A percentile compares a stretch with the other conserved stretches of the same genome.
phyloP scores from a whole-genome alignment of 2,113 vertebrate genomes.

The Muscicapa adusta region DNA sequence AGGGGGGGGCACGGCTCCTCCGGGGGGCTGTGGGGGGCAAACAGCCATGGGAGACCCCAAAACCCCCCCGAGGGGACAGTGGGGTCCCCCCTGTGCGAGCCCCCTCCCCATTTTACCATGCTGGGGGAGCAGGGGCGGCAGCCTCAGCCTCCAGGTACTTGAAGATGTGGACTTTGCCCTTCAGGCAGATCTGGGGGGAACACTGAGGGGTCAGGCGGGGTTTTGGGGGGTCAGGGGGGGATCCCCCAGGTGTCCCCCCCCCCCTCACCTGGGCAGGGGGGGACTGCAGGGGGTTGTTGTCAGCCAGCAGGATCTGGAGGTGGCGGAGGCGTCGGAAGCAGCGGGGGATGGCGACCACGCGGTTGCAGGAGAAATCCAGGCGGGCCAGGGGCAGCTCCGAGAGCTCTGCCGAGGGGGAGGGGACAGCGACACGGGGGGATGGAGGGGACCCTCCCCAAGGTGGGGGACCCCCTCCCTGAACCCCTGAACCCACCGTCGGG shows the following conservation, averaged over 20 bases:
- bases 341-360: not conserved
- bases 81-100: not conserved
- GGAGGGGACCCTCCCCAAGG: not conserved
- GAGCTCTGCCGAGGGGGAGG: not conserved
- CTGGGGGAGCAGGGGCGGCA: accelerated
- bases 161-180: not conserved
- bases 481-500: conserved; percentile 76
- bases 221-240: not conserved
- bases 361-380: not conserved
- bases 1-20: not conserved
- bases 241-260: accelerated
- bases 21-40: not conserved
- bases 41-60: not conserved
- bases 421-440: not conserved
- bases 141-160: not conserved
- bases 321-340: not conserved
- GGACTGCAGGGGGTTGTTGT: not conserved
- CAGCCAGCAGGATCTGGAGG: not conserved
- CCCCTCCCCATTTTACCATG: not conserved
- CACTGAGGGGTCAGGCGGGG: accelerated
- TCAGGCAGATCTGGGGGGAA: not conserved
- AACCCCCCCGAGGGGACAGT: accelerated
- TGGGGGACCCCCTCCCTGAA: accelerated
- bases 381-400: not conserved
- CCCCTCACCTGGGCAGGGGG: not conserved